Evolutionary conservation across 1,140 invertebrate species (phyloP).

Genomic region (Tribolium madens): DNA sequence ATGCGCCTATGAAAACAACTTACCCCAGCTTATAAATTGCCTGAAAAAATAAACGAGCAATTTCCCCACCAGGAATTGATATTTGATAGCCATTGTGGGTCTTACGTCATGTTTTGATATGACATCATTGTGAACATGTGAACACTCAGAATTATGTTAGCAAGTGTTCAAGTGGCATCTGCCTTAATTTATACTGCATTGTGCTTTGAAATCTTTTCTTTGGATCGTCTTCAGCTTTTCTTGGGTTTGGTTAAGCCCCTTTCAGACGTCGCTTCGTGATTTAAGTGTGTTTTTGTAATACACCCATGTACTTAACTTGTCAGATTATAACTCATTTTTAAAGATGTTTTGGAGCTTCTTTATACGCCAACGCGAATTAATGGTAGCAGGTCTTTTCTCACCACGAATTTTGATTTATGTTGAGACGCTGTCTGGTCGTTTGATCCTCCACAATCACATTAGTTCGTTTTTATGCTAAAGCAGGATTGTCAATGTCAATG

Average conservation of each 20-base stretch:
- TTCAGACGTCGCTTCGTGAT: slow-evolving; percentile 26
- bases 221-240: slow-evolving; percentile 5
- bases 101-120: slow-evolving; percentile 16
- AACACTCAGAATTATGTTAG: slow-evolving; percentile 16
- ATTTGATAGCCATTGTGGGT: slow-evolving; percentile 11
- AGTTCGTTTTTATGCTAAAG: neutral
- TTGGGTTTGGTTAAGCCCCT: slow-evolving; percentile 30
- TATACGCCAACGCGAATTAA: slow-evolving; percentile 8
- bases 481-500: neutral
- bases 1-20: slow-evolving; percentile 2
- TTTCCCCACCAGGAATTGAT: slow-evolving; percentile 11
- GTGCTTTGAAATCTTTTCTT: slow-evolving; percentile 1
- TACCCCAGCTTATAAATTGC: slow-evolving; percentile 7
- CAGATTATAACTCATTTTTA: slow-evolving; percentile 35
- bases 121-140: slow-evolving; percentile 34
- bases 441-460: neutral
- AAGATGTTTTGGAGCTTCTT: slow-evolving; percentile 19
- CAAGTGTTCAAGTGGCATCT: slow-evolving; percentile 15
- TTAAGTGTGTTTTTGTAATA: slow-evolving; percentile 31
- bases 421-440: too few relatives aligned
- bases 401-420: slow-evolving; percentile 4
- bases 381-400: slow-evolving; percentile 21
- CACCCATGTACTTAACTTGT: slow-evolving; percentile 31
- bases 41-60: neutral
- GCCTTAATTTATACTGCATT: slow-evolving; percentile 13